phyloP scores from a whole-genome alignment of 2,888 invertebrate genomes.

The Coecobrya sp. region DNA sequence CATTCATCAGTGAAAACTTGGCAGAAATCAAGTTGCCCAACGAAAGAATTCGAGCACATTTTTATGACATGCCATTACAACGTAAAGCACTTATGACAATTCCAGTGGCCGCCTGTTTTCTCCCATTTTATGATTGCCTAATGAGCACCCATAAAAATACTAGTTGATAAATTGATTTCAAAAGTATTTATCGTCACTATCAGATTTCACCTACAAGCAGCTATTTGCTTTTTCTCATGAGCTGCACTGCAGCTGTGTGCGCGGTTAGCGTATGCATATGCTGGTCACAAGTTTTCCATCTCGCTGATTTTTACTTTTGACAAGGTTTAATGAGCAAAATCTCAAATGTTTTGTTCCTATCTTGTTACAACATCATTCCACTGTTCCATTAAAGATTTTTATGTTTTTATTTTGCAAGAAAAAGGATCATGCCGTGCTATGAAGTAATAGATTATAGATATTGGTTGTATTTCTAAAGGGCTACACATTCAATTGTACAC shows the following conservation, averaged over 20 bases:
- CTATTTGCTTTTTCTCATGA: neutral
- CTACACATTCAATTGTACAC: no score
- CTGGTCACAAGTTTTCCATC: neutral
- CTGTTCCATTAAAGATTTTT: conserved; percentile 21
- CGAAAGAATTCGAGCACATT: conserved; percentile 1
- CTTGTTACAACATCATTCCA: conserved; percentile 48
- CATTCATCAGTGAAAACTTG: neutral
- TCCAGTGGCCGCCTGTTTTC: conserved; percentile 43
- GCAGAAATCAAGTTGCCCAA: neutral
- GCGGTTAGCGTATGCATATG: neutral
- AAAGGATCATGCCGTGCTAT: conserved; percentile 5
- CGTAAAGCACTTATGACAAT: conserved; percentile 72
- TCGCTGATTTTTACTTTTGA: conserved; percentile 25
- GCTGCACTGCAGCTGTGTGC: neutral
- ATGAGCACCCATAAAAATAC: conserved; percentile 49
- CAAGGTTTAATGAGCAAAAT: conserved; percentile 56
- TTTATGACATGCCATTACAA: conserved; percentile 64
- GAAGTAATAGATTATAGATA: conserved; percentile 48
- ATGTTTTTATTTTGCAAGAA: conserved; percentile 44
- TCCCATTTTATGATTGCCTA: conserved; percentile 57
- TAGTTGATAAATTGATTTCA: conserved; percentile 59
- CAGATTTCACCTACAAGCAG: neutral
- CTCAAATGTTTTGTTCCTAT: conserved; percentile 38
- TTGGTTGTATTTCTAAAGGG: neutral
- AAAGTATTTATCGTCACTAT: conserved; percentile 46